These are phyloP conservation scores for Brachypalpus laphriformis DNA, from an alignment of 2,888 invertebrate species.

Conservation along the genomic window DNA sequence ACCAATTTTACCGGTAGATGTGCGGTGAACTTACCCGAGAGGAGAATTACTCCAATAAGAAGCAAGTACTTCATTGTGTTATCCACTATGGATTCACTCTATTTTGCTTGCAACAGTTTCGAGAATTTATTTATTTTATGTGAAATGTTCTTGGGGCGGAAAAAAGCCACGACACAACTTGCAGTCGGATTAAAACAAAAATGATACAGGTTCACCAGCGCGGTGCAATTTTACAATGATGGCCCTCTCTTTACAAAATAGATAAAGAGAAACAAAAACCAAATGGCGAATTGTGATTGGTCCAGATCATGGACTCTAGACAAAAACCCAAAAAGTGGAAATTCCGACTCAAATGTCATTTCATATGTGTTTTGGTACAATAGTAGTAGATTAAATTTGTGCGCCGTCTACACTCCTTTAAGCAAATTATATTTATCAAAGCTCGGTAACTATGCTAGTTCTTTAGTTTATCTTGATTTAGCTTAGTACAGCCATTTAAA, in stretches of 20 bases:
- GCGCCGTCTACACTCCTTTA: neutral
- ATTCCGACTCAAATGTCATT: slow-evolving; percentile 15
- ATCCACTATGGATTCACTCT: slow-evolving; percentile 36
- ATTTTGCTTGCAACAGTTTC: slow-evolving; percentile 3
- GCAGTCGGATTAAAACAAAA: slow-evolving; percentile 40
- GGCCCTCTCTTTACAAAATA: slow-evolving; percentile 31
- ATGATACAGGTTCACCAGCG: slow-evolving; percentile 34
- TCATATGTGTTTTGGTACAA: slow-evolving; percentile 1
- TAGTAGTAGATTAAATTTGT: neutral
- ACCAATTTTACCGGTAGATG: slow-evolving; percentile 67
- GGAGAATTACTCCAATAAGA: slow-evolving; percentile 78
- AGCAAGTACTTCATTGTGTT: slow-evolving; percentile 79
- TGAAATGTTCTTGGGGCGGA: neutral
- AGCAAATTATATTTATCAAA: no score
- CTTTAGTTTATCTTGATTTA: no score
- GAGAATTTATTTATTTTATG: neutral
- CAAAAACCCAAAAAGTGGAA: slow-evolving; percentile 34
- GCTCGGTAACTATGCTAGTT: no score
- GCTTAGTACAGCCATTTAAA: no score
- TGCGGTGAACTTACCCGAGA: slow-evolving; percentile 78
- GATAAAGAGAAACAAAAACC: slow-evolving; percentile 68
- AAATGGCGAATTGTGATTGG: slow-evolving; percentile 79
- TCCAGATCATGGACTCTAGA: slow-evolving; percentile 76
- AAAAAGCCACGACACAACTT: slow-evolving; percentile 64
- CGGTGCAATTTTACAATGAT: slow-evolving; percentile 25